Evolutionary conservation across 2,797 vertebrate species (phyloP).

Genomic region (Cetoscarus ocellatus): DNA sequence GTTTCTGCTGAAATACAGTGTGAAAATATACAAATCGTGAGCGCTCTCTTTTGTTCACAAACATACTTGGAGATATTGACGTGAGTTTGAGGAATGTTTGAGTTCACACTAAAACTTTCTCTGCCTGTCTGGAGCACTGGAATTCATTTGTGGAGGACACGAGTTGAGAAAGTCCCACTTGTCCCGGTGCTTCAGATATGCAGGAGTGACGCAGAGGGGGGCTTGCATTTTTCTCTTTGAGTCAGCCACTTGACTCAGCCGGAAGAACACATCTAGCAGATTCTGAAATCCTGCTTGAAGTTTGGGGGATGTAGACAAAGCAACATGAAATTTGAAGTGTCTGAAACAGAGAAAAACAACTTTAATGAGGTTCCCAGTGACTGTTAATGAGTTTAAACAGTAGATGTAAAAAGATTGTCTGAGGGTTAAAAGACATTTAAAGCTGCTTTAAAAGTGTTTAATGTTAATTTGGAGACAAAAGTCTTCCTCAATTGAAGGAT

Average conservation of each 20-base stretch:
- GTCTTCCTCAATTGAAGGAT: too few relatives aligned
- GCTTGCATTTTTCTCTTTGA: constrained; percentile 32
- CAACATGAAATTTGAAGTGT: constrained; percentile 28
- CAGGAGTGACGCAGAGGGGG: constrained; percentile 12
- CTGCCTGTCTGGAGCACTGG: constrained; percentile 38
- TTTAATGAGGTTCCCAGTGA: constrained; percentile 5
- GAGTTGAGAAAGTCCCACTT: constrained; percentile 1
- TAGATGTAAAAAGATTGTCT: too few relatives aligned
- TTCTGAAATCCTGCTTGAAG: constrained; percentile 10
- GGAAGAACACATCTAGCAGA: constrained; percentile 9
- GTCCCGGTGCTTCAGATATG: constrained; percentile 38
- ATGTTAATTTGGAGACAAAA: too few relatives aligned
- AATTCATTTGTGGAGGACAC: constrained; percentile 34
- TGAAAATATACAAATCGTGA: constrained; percentile 32
- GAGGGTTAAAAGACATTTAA: too few relatives aligned
- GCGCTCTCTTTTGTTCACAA: constrained; percentile 20
- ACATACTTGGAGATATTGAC: constrained; percentile 25
- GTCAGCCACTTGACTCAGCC: constrained; percentile 16
- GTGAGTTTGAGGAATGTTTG: constrained; percentile 73
- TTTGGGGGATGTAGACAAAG: constrained; percentile 4
- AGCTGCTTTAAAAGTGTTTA: too few relatives aligned
- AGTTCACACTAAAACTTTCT: constrained; percentile 47
- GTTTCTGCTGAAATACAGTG: constrained; percentile 52
- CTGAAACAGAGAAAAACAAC: constrained; percentile 16
- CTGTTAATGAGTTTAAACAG: too few relatives aligned